Evolutionary conservation across 2,888 invertebrate genomes (phyloP), one percentile per base, ranked within the genome.

Genomic region (Lasioglossum vierecki): DNA sequence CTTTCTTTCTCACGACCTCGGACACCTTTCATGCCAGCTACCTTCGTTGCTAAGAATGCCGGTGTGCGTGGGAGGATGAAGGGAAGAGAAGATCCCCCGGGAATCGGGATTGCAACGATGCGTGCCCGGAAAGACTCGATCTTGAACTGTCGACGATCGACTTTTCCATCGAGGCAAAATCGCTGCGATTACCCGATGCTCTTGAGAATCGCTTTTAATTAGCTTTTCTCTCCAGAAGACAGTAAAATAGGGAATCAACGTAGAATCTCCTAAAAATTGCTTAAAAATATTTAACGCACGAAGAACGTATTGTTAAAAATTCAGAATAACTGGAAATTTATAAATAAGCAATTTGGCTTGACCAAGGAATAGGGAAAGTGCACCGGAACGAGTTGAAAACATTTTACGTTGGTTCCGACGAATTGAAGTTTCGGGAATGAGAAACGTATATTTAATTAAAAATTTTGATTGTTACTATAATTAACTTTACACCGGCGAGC

Each of bases 21-120:
- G 22, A 57, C 35, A 39, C 4, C 75, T n/a, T 46, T 44, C 66
- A 26, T n/a, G 22, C 39, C 41, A 2, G 22, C 68, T 18, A 39
- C n/a, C 57, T 18, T 41, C 81, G 88, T 85, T 87, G 82, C 86
- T 86, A 85, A 82, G 79, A 70, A 76, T 76, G 82, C 76, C 11
- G 15, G 30, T 63, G 30, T 30, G 63, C 26, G 63, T 63, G 63
- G 30, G 2, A 6, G 30, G n/a, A 13, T 15, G 30, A n/a, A 63
- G 30, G 30, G 15, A 30, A 63, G 26, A 6, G 13, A 30, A 15
- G 63, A 63, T 63, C 63, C 63, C 63, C 4, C 4, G 15, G 63
- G 63, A 53, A 22, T 22, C 9, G 53, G 53, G n/a, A 53, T n/a
- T n/a, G 63, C 13, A 15, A 30, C 30, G 63, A 30, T 63, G 63